A percentile compares a stretch with the other conserved stretches of the same genome.
Evolutionary conservation across 2,113 vertebrate genomes (phyloP).

Genomic region (Lycaon pictus): DNA sequence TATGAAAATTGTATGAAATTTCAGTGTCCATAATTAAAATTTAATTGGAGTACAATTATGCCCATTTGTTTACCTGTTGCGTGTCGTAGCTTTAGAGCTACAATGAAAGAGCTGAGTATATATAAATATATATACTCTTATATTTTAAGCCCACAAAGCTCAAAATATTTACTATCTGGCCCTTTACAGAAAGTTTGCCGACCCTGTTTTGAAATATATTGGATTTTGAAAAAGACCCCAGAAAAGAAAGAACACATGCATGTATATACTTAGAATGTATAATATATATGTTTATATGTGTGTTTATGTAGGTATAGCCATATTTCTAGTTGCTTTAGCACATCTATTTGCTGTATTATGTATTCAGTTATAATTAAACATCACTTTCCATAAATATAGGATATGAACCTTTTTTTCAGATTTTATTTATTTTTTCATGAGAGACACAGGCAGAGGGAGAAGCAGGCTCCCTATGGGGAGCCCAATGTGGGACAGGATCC

Average conservation of each 20-base stretch:
- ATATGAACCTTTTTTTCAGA: background rate
- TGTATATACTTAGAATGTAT: background rate
- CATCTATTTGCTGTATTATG: background rate
- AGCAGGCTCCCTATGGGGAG: too few species aligned
- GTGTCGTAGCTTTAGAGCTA: background rate
- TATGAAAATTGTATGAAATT: constrained; percentile 40
- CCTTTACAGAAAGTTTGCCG: background rate
- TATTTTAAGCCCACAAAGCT: background rate
- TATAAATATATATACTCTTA: background rate
- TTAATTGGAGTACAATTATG: background rate
- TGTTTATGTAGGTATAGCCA: background rate
- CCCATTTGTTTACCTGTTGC: background rate
- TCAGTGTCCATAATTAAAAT: background rate
- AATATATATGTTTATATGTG: background rate
- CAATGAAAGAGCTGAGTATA: background rate
- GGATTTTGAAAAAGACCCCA: background rate
- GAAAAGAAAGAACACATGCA: background rate
- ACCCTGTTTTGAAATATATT: background rate
- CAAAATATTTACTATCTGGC: background rate
- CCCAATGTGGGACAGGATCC: too few species aligned
- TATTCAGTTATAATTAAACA: constrained; percentile 35
- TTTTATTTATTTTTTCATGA: too few species aligned
- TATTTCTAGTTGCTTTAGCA: background rate
- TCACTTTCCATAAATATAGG: constrained; percentile 47
- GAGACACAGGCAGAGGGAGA: too few species aligned